Conservation (phyloP, 2,797 vertebrate genomes). For the Syngnathus acus region DNA sequence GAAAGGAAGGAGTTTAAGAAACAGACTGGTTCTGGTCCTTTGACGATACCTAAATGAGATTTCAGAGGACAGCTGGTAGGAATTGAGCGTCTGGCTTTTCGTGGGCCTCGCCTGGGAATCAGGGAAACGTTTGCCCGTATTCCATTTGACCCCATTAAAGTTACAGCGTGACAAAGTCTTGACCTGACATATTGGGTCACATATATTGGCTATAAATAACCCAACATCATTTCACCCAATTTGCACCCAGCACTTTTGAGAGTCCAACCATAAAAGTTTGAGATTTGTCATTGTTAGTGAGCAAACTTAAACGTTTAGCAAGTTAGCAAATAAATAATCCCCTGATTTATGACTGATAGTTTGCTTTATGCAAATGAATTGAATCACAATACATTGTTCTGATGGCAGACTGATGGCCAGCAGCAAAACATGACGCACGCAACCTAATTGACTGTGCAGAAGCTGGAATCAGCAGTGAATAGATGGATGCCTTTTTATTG, state of each 20-base stretch:
- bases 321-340: neutral
- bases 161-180: too few species aligned
- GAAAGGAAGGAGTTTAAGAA: constrained; percentile 35
- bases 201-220: too few species aligned
- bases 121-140: too few species aligned
- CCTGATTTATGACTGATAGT: neutral
- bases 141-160: too few species aligned
- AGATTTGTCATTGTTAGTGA: neutral
- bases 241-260: too few species aligned
- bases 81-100: constrained; percentile 25
- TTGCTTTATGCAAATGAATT: neutral
- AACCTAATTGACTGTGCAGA: neutral
- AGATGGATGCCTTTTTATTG: neutral
- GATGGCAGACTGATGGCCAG: neutral
- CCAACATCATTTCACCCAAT: too few species aligned
- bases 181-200: too few species aligned
- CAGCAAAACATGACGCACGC: neutral
- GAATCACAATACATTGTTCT: neutral
- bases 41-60: constrained; percentile 42
- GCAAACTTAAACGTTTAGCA: neutral
- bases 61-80: constrained; percentile 26
- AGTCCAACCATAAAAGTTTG: neutral
- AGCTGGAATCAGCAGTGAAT: neutral
- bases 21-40: constrained; percentile 31
- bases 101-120: constrained; percentile 4